Evolutionary conservation across 2,888 invertebrate genomes (phyloP).

Genomic region (Ligdia adustata): DNA sequence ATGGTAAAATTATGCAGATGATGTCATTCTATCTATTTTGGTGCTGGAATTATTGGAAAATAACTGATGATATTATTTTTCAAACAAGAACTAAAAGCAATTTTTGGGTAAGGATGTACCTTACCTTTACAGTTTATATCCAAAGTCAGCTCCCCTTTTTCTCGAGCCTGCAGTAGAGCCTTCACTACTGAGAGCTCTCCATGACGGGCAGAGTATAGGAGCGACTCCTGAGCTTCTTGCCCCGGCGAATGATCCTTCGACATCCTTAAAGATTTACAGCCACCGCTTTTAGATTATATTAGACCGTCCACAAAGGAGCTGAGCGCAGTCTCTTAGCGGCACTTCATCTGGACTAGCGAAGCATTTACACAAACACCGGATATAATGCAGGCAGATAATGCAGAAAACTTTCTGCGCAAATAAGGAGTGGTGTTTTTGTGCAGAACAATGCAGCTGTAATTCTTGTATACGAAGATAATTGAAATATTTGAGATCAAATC

Average conservation of each 20-base stretch:
- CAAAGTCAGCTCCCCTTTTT: constrained; percentile 78
- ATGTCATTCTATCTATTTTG: too few relatives aligned
- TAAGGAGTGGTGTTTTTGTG: constrained; percentile 1
- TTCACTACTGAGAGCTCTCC: constrained; percentile 83
- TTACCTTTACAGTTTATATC: constrained; percentile 87
- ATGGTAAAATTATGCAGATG: too few relatives aligned
- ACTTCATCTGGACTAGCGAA: background rate
- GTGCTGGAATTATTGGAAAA: too few relatives aligned
- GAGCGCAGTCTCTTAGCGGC: background rate
- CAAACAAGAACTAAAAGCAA: too few relatives aligned
- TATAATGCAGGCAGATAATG: background rate
- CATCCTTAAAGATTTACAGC: constrained; percentile 40
- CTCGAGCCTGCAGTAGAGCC: constrained; percentile 77
- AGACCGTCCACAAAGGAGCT: background rate
- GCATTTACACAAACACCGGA: background rate
- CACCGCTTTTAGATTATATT: background rate
- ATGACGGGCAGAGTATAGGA: constrained; percentile 85
- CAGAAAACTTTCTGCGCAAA: background rate
- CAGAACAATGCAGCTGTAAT: too few relatives aligned
- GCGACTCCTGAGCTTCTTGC: constrained; percentile 81
- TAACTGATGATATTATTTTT: too few relatives aligned
- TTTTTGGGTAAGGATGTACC: constrained; percentile 5
- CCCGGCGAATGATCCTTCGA: constrained; percentile 50
- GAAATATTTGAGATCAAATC: too few relatives aligned
- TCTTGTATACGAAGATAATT: too few relatives aligned